Conservation (phyloP, 2,797 vertebrate genomes). For the Platalea minor region DNA sequence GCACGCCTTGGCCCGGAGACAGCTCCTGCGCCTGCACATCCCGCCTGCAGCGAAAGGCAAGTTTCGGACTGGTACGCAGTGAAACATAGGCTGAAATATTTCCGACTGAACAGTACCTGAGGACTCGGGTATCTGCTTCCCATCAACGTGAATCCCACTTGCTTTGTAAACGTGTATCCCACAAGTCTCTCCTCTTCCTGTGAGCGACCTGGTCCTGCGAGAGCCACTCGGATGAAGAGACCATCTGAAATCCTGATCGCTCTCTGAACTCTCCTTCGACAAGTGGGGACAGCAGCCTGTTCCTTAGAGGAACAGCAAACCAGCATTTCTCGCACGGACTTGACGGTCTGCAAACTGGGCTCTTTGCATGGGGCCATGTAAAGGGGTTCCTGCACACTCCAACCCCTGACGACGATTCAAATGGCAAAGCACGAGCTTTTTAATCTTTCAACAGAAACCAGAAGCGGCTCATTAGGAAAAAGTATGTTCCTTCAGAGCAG, state of each 20-base stretch:
- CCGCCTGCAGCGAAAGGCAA: too few species aligned
- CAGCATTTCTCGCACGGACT: background rate
- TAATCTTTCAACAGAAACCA: background rate
- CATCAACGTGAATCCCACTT: background rate
- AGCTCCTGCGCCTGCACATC: background rate
- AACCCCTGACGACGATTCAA: accelerated
- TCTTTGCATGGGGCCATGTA: background rate
- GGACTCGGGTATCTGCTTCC: background rate
- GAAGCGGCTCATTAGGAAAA: background rate
- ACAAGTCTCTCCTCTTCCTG: background rate
- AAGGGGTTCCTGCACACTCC: background rate
- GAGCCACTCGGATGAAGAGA: background rate
- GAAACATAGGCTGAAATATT: accelerated
- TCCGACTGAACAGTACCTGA: accelerated
- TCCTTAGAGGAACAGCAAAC: background rate
- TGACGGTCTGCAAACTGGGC: background rate
- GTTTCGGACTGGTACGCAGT: accelerated
- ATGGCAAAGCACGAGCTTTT: accelerated
- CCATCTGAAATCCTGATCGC: background rate
- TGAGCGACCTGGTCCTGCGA: background rate
- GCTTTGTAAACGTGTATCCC: accelerated
- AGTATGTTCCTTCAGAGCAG: background rate
- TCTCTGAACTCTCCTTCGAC: background rate
- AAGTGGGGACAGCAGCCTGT: accelerated
- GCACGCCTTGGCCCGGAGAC: background rate